A percentile compares a stretch with the other conserved stretches of the same genome.
phyloP scores from a whole-genome alignment of 2,797 vertebrate genomes.

The Schizopygopsis pylzovi region DNA sequence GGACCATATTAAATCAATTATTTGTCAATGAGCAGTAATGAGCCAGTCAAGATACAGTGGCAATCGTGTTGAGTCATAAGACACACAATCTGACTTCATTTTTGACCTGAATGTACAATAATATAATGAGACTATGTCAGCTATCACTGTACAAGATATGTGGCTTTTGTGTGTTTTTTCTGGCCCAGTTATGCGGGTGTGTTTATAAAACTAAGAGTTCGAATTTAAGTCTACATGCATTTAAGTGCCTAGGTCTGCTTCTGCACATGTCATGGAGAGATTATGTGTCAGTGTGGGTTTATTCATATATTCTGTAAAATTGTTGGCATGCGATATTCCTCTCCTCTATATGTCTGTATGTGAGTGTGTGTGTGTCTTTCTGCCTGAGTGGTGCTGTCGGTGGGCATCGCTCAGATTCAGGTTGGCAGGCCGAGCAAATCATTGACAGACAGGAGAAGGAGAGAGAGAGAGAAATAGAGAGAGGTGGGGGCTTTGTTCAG shows the following conservation, averaged over 20 bases:
- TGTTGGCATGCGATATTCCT: background rate
- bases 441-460: constrained; percentile 53
- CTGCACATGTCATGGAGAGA: constrained; percentile 30
- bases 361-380: constrained; percentile 58
- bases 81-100: background rate
- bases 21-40: background rate
- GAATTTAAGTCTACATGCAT: constrained; percentile 25
- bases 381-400: constrained; percentile 72
- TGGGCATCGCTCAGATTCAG: constrained; percentile 60
- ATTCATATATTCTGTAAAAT: background rate
- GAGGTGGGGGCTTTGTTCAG: background rate
- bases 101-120: background rate
- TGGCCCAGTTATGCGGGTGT: constrained; percentile 49
- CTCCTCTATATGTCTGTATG: constrained; percentile 34
- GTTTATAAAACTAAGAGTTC: constrained; percentile 9
- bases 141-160: constrained; percentile 14
- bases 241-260: constrained; percentile 26
- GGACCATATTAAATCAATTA: background rate
- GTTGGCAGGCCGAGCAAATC: constrained; percentile 55
- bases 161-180: constrained; percentile 47
- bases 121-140: background rate
- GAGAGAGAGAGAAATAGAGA: background rate
- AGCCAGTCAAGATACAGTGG: background rate
- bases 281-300: constrained; percentile 34
- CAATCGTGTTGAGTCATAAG: background rate